Evolutionary conservation across 2,888 invertebrate genomes (phyloP).

Genomic region (Biston betularia): DNA sequence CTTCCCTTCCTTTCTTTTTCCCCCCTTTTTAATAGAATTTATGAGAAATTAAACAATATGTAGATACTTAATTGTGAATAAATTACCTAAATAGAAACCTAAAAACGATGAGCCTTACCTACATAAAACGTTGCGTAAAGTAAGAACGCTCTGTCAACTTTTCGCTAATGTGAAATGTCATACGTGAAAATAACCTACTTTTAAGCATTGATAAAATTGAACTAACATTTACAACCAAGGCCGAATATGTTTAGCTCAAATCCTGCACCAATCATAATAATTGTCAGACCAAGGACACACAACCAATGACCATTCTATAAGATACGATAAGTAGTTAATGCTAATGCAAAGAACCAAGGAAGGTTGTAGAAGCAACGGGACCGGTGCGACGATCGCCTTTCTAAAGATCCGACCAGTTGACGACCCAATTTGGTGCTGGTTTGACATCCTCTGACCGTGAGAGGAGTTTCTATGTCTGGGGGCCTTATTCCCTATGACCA

Average conservation of each 20-base stretch:
- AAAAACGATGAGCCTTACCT: no score
- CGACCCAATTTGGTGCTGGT: conserved; percentile 37
- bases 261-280: neutral
- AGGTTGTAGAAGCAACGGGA: conserved; percentile 27
- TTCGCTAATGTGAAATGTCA: no score
- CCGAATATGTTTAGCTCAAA: neutral
- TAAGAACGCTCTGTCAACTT: no score
- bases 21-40: no score
- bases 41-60: no score
- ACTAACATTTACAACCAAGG: neutral
- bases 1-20: no score
- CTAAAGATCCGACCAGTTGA: conserved; percentile 25
- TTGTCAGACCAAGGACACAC: conserved; percentile 15
- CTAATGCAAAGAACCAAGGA: conserved; percentile 17
- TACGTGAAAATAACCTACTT: no score
- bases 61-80: no score
- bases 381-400: conserved; percentile 26
- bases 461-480: conserved; percentile 4
- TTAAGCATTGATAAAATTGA: no score
- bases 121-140: no score
- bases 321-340: conserved; percentile 18
- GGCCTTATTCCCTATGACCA: neutral
- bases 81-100: no score
- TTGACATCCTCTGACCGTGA: conserved; percentile 31
- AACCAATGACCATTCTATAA: conserved; percentile 1